Base-by-base conservation (phyloP, 2,113 vertebrate genomes). In the Polypterus bichir region DNA sequence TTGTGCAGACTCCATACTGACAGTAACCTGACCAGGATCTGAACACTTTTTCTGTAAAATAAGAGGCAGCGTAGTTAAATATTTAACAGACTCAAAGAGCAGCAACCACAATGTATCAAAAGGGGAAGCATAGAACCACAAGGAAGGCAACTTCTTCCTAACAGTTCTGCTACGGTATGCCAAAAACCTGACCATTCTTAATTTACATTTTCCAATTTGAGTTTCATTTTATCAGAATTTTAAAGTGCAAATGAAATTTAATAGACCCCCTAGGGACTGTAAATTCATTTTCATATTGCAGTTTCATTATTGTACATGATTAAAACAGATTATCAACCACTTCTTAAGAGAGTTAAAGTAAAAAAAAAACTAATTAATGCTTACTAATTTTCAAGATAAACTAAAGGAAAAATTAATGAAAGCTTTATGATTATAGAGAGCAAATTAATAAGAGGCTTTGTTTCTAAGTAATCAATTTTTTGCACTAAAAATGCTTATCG, bases 361-460 rank as follows among this genome's bases (percentile, higher is more conserved):
- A 45, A 45, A 4, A 27, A 57, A 11, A 57, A 57, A 57, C 54
- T 55, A 55, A 55, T 55, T 44, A 57, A 57, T 7, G 56, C 56
- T 27, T 27, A 27, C 27, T 3, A 55, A 45, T 44, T 57, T 44
- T 57, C 9, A 57, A 57, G 56, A 57, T 57, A 57, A 57, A 57
- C 46, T 57, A 44, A 44, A 57, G 27, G 27, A 45, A 57, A 57
- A 57, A 57, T 44, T 57, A 57, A 57, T 57, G 56, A 57, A 57
- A 57, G 56, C 27, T 45, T 57, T 44, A 55, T 55, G 54, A 55
- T 55, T 55, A 27, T 55, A 10, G 54, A 55, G 54, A 55, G 10
- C 54, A 9, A 11, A 55, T 55, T 55, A 55, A 55, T 9, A 10
- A 55, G 11, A 7, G 56, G 46, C 56, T 57, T 44, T 7, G 46